These are phyloP conservation scores for Volucella zonaria DNA, from an alignment of 2,888 invertebrate species.

Conservation along the genomic window DNA sequence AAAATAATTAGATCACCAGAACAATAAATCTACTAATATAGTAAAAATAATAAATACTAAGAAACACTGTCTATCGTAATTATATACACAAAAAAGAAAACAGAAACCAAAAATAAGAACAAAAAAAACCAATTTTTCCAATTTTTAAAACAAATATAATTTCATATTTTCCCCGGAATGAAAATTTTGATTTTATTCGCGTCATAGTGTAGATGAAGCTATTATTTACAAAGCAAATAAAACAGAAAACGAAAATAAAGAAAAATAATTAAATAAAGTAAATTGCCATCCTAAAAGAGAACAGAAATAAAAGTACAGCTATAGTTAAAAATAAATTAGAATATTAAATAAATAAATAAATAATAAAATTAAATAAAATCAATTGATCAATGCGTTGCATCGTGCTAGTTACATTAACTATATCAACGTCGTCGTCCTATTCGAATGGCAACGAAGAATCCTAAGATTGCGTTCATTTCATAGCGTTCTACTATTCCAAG, in stretches of 20 bases:
- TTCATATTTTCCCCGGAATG: slow-evolving; percentile 37
- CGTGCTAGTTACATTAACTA: slow-evolving; percentile 53
- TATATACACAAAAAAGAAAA: not conserved
- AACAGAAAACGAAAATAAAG: not conserved
- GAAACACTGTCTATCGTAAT: slow-evolving; percentile 18
- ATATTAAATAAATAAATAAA: slow-evolving; percentile 16
- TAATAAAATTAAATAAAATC: slow-evolving; percentile 17
- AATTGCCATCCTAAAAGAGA: slow-evolving; percentile 47
- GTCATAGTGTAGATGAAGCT: slow-evolving; percentile 41
- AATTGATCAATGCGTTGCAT: slow-evolving; percentile 61
- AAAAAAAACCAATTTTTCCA: slow-evolving; percentile 6
- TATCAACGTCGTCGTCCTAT: slow-evolving; percentile 72
- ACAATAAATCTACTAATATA: slow-evolving; percentile 4
- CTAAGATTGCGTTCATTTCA: slow-evolving; percentile 67
- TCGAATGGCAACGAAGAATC: slow-evolving; percentile 74
- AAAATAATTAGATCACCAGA: slow-evolving; percentile 8
- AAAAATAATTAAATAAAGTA: slow-evolving; percentile 42
- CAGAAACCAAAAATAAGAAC: not conserved
- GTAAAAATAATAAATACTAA: slow-evolving; percentile 5
- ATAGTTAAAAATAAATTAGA: slow-evolving; percentile 19
- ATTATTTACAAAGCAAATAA: not conserved
- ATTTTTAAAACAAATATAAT: slow-evolving; percentile 10
- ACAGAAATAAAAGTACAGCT: slow-evolving; percentile 4
- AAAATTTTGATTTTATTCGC: slow-evolving; percentile 29
- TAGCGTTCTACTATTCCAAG: slow-evolving; percentile 71